Percentiles rank a stretch among this genome's conserved stretches.
Conservation (phyloP, 1,140 invertebrate genomes). For the Conopomorpha cramerella region DNA sequence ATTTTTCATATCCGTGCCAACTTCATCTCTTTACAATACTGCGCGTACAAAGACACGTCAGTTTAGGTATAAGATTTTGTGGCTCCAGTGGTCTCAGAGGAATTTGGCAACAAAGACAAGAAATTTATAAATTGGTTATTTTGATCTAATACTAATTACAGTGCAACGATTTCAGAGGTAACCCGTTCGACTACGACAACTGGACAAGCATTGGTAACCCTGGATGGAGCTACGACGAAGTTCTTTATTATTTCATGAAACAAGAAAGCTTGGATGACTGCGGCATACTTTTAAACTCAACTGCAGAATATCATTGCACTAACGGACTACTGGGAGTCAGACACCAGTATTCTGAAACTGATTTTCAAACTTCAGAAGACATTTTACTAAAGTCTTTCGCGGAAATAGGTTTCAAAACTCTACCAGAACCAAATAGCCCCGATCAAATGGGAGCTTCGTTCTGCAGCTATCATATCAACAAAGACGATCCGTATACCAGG, state of each 20-base stretch:
- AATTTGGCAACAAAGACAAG: too few species aligned
- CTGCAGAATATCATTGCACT: neutral
- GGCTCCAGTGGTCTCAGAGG: too few species aligned
- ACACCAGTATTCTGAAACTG: neutral
- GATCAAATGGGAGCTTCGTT: constrained; percentile 1
- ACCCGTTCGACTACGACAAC: constrained; percentile 69
- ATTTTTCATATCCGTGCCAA: too few species aligned
- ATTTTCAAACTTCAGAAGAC: neutral
- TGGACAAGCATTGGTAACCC: constrained; percentile 65
- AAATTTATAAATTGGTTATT: too few species aligned
- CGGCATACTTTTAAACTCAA: neutral
- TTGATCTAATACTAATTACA: neutral
- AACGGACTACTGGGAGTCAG: neutral
- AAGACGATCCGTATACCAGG: constrained; percentile 45
- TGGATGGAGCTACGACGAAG: constrained; percentile 77
- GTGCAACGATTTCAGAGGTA: constrained; percentile 53
- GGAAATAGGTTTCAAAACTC: neutral
- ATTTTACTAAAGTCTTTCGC: neutral
- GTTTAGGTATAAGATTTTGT: too few species aligned
- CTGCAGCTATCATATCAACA: constrained; percentile 17
- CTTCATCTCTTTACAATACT: too few species aligned
- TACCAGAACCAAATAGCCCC: neutral
- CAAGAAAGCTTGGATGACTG: constrained; percentile 1
- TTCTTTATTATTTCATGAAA: constrained; percentile 16
- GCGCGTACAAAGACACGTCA: too few species aligned